Evolutionary conservation across 1,140 invertebrate species (phyloP).

Genomic region (Thaumatotibia leucotreta): DNA sequence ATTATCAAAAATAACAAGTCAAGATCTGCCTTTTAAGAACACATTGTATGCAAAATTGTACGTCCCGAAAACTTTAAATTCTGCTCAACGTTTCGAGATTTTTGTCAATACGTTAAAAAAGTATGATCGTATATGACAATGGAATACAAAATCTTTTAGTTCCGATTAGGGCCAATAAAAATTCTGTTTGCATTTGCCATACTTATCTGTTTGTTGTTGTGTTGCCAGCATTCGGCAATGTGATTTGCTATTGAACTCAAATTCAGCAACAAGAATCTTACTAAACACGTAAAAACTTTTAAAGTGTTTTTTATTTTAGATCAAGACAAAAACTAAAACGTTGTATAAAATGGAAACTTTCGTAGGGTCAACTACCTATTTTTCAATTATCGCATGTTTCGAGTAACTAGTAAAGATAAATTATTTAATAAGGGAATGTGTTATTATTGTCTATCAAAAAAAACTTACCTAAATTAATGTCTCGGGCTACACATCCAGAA

Average conservation of each 20-base stretch:
- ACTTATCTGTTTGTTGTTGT: not conserved
- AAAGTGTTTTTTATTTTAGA: too few relatives aligned
- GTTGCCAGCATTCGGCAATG: too few relatives aligned
- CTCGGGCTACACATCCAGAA: slow-evolving; percentile 49
- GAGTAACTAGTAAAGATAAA: too few relatives aligned
- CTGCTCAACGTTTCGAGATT: slow-evolving; percentile 41
- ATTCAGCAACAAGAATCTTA: too few relatives aligned
- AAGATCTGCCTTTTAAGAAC: slow-evolving; percentile 20
- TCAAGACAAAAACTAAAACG: too few relatives aligned
- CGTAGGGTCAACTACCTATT: too few relatives aligned
- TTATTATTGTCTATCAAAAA: too few relatives aligned
- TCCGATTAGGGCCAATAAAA: slow-evolving; percentile 38
- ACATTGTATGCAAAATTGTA: slow-evolving; percentile 36
- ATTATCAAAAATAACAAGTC: slow-evolving; percentile 45
- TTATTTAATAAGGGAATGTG: too few relatives aligned
- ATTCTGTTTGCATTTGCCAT: slow-evolving; percentile 36
- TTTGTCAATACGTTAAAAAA: slow-evolving; percentile 51
- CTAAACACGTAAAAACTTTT: too few relatives aligned
- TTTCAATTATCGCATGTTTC: too few relatives aligned
- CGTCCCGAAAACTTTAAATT: slow-evolving; percentile 50
- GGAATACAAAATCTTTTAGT: slow-evolving; percentile 48
- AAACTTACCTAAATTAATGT: slow-evolving; percentile 56
- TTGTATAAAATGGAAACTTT: too few relatives aligned
- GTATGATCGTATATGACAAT: slow-evolving; percentile 36
- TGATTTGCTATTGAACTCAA: too few relatives aligned